phyloP scores from a whole-genome alignment of 64 coral and sea anemone genomes.

The Porites lutea region DNA sequence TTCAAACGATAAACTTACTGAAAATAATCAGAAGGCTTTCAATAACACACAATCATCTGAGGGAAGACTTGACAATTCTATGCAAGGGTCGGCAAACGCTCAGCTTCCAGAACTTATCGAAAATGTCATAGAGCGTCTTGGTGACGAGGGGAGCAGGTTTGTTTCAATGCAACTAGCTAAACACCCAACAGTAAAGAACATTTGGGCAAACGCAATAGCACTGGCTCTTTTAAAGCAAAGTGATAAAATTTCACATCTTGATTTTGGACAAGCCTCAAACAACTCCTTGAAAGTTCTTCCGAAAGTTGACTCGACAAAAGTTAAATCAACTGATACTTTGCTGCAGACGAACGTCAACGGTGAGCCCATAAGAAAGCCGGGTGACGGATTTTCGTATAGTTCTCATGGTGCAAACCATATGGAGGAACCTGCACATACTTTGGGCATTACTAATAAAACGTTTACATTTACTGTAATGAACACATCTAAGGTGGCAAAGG shows the following conservation, averaged over 20 bases:
- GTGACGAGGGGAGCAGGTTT: neutral
- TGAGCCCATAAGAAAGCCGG: neutral
- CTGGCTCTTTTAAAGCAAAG: conserved; percentile 22
- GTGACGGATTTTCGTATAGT: neutral
- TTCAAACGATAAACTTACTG: neutral
- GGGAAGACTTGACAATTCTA: neutral
- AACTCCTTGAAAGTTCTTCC: neutral
- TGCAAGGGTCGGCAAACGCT: neutral
- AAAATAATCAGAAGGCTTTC: neutral
- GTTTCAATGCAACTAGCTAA: conserved; percentile 35
- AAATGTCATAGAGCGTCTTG: conserved; percentile 16
- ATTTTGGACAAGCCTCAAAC: neutral
- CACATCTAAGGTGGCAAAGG: neutral
- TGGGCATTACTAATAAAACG: neutral
- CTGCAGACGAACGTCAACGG: neutral
- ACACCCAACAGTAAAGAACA: neutral
- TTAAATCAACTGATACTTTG: neutral
- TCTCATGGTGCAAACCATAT: neutral
- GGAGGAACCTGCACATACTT: neutral
- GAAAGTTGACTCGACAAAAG: neutral
- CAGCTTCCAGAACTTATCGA: conserved; percentile 24
- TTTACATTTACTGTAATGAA: too few relatives aligned
- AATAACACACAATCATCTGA: neutral
- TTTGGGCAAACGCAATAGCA: conserved; percentile 32
- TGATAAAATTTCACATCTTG: conserved; percentile 18